Base-by-base conservation (phyloP, 2,113 vertebrate species). In the Stercorarius parasiticus region DNA sequence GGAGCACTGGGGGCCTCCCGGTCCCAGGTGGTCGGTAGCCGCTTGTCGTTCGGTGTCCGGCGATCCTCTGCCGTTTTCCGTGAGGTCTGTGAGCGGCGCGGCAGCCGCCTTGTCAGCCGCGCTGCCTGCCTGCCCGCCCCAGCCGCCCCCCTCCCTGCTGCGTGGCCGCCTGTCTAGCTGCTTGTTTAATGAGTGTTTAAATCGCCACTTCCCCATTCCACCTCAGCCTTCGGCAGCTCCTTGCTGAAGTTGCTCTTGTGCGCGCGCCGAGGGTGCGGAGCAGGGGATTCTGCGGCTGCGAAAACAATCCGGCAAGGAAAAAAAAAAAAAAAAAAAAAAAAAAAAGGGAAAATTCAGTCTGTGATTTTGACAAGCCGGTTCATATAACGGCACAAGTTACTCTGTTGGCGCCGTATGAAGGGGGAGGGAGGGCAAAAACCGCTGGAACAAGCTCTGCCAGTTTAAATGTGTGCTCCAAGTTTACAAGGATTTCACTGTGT, bases 141-240 rank as follows among this genome's bases (percentile, higher is more conserved):
- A 1, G 34, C 20, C 45, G 34, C 36, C 27, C 11, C 4, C 4
- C 11, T 22, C 17, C 50, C 4, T 19, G 18, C 19, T 15, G 74
- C 72, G 10, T 4, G 66, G 50, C 69, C 15, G 29, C n/a, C 2
- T 22, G 47, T 12, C 34, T 14, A 2, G 25, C 61, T 13, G 42
- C 4, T 3, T 5, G 10, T 43, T 32, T 4, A 13, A 7, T 21
- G 4, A 4, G 80, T 83, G 20, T 36, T 25, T 25, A 2, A 62
- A 4, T 10, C 30, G 4, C 18, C 4, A 1, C 53, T 88, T 67
- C 29, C 56, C 64, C 23, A 0, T 72, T 56, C 62, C 40, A 4
- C 9, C 43, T 10, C 17, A 2, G 0, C 7, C 3, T 6, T 0
- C 5, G 6, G 26, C 16, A 3, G 52, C 27, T 16, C 6, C 1